These are phyloP conservation scores for Bergia sp. DNA, from an alignment of 92 coral and sea anemone species.

Conservation along the genomic window DNA sequence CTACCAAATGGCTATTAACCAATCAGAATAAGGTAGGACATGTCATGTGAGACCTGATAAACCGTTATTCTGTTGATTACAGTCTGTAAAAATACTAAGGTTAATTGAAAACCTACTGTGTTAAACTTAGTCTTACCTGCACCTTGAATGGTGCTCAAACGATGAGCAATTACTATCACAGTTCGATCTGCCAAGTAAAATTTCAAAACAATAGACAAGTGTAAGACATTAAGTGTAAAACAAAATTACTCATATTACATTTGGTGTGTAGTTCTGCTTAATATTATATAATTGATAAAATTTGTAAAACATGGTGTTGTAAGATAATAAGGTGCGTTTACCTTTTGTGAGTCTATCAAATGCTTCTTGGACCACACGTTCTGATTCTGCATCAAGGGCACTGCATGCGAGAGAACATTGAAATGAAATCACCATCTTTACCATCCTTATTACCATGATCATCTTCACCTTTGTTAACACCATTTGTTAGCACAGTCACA, in stretches of 20 bases:
- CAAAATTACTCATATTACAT: too few species aligned
- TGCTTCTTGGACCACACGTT: conserved; percentile 95
- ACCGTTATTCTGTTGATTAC: too few species aligned
- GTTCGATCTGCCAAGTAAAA: conserved; percentile 71
- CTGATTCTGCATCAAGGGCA: conserved; percentile 99
- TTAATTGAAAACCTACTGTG: neutral
- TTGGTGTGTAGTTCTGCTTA: neutral
- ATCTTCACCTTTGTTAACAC: neutral
- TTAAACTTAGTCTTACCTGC: conserved; percentile 69
- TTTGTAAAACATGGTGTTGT: neutral
- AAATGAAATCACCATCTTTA: neutral
- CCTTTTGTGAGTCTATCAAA: conserved; percentile 93
- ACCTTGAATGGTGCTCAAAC: conserved; percentile 95
- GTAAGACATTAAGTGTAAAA: neutral
- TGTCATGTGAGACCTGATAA: too few species aligned
- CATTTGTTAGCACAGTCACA: neutral
- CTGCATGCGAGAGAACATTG: conserved; percentile 50
- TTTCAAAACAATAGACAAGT: neutral
- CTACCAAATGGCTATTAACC: too few species aligned
- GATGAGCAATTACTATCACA: conserved; percentile 94
- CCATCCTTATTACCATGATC: neutral
- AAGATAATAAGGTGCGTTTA: neutral
- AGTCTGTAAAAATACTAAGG: too few species aligned
- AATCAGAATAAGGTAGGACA: too few species aligned
- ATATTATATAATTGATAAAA: too few species aligned